Evolutionary conservation across 2,797 vertebrate species (phyloP).

Genomic region (Chaetodon trifasciatus): DNA sequence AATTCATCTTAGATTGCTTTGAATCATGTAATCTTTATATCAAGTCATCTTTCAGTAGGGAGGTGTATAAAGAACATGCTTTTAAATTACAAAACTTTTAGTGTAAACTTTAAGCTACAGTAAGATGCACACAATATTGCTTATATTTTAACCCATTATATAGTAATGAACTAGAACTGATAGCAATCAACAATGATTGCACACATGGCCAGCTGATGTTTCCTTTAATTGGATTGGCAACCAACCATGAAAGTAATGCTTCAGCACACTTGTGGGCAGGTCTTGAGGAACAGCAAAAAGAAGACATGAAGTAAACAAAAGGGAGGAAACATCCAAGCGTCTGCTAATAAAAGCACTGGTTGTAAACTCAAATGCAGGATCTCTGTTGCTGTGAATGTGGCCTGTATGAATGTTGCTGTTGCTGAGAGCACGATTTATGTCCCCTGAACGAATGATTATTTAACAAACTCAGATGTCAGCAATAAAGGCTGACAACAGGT

Average conservation of each 20-base stretch:
- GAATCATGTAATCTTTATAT: background rate
- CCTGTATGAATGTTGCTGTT: slow-evolving; percentile 58
- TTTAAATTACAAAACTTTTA: background rate
- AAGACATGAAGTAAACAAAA: slow-evolving; percentile 18
- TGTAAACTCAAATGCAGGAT: background rate
- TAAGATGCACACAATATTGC: background rate
- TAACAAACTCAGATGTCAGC: slow-evolving; percentile 43
- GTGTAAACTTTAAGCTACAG: background rate
- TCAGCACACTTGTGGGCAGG: slow-evolving; percentile 5
- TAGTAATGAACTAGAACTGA: slow-evolving; percentile 15
- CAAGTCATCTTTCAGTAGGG: background rate
- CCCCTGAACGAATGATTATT: slow-evolving; percentile 47
- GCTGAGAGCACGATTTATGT: slow-evolving; percentile 50
- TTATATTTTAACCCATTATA: slow-evolving; percentile 19
- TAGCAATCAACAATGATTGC: slow-evolving; percentile 15
- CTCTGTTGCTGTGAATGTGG: slow-evolving; percentile 21
- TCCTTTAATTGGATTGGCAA: slow-evolving; percentile 18
- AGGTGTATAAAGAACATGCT: background rate
- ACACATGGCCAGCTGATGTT: slow-evolving; percentile 33
- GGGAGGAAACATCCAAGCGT: background rate
- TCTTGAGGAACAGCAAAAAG: background rate
- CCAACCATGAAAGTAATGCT: background rate
- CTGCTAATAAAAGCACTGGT: slow-evolving; percentile 4
- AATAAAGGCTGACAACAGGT: slow-evolving; percentile 2
- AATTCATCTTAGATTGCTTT: background rate